These are phyloP conservation scores for Harpalus rubripes DNA, from an alignment of 2,888 invertebrate genomes.

Conservation along the genomic window DNA sequence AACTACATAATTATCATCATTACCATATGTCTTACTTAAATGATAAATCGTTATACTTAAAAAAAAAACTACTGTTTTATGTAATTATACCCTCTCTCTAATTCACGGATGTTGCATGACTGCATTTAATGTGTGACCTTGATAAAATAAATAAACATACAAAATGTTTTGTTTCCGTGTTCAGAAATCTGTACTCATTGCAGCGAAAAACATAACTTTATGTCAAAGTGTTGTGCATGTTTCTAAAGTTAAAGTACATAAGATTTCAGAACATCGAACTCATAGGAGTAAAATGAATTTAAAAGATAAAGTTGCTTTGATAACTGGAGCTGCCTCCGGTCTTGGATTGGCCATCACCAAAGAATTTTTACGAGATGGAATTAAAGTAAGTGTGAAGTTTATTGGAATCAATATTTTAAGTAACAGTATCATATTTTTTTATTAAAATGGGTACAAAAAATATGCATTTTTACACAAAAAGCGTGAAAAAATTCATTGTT, in stretches of 20 bases:
- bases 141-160: slow-evolving; percentile 34
- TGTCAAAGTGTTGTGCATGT: background rate
- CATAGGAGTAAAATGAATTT: slow-evolving; percentile 50
- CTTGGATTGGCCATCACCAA: slow-evolving; percentile 77
- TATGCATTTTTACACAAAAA: too few relatives aligned
- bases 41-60: slow-evolving; percentile 13
- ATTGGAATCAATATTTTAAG: background rate
- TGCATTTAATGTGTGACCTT: slow-evolving; percentile 3
- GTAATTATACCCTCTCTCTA: background rate
- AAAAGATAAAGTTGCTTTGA: slow-evolving; percentile 55
- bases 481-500: too few relatives aligned
- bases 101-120: slow-evolving; percentile 22
- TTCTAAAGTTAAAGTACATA: background rate
- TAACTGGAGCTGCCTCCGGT: slow-evolving; percentile 78
- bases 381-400: slow-evolving; percentile 35
- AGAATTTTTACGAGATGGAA: slow-evolving; percentile 75
- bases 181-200: slow-evolving; percentile 1
- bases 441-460: background rate
- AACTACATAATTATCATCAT: slow-evolving; percentile 8
- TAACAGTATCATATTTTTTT: too few relatives aligned
- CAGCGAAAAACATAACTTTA: background rate
- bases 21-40: slow-evolving; percentile 11
- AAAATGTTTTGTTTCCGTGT: slow-evolving; percentile 14
- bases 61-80: slow-evolving; percentile 1
- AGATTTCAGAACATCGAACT: background rate